Evolutionary conservation across 2,888 invertebrate species (phyloP).

Genomic region (Cataglyphis rosenhaueri): DNA sequence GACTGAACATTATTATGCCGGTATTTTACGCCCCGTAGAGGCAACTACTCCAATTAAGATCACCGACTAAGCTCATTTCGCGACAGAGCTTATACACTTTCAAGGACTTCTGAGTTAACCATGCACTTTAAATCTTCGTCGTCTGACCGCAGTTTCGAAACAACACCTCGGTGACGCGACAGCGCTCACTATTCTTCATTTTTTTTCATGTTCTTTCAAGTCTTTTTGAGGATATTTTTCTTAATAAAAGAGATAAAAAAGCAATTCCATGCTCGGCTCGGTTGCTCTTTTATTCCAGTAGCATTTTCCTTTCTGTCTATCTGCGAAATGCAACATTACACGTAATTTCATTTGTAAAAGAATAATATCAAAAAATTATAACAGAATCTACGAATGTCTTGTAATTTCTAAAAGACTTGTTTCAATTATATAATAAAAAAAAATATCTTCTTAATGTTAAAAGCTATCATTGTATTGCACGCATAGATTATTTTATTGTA

Average conservation of each 20-base stretch:
- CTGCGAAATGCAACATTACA: not conserved
- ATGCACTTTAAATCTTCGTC: slow-evolving; percentile 15
- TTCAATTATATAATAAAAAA: not conserved
- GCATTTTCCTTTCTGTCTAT: slow-evolving; percentile 8
- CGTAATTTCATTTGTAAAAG: not conserved
- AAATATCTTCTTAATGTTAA: not conserved
- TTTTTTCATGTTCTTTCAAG: not conserved
- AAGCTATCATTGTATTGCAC: not conserved
- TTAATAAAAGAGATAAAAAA: slow-evolving; percentile 30
- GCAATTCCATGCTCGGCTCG: slow-evolving; percentile 4
- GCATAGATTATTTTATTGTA: not conserved
- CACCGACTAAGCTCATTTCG: slow-evolving; percentile 79
- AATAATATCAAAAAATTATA: slow-evolving; percentile 3
- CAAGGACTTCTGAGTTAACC: slow-evolving; percentile 73
- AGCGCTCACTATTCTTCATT: slow-evolving; percentile 57
- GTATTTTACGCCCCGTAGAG: slow-evolving; percentile 77
- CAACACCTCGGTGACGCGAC: slow-evolving; percentile 4
- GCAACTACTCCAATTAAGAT: slow-evolving; percentile 67
- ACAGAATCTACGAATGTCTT: not conserved
- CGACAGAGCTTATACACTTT: slow-evolving; percentile 80
- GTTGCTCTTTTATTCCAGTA: slow-evolving; percentile 34
- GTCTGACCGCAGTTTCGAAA: not conserved
- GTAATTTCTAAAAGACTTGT: not conserved
- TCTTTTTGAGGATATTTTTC: slow-evolving; percentile 18
- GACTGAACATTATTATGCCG: slow-evolving; percentile 77